These are phyloP conservation scores for Toxostoma redivivum DNA, from an alignment of 2,113 vertebrate species.

Conservation along the genomic window DNA sequence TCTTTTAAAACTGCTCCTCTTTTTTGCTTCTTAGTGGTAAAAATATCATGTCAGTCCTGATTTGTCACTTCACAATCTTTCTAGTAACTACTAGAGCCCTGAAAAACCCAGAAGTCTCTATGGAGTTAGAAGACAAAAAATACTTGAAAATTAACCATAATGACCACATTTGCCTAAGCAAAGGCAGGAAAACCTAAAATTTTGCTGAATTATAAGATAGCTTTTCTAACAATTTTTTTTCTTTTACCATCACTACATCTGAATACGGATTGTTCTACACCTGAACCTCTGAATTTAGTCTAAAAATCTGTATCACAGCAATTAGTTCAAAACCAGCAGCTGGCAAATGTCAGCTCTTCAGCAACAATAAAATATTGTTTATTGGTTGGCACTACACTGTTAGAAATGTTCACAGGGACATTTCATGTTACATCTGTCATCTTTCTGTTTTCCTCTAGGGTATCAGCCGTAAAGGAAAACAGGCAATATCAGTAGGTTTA, in stretches of 20 bases:
- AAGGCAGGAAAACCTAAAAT: background rate
- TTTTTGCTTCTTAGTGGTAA: background rate
- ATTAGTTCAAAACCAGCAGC: background rate
- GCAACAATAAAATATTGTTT: background rate
- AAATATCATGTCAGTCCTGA: background rate
- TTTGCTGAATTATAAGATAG: background rate
- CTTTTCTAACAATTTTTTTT: background rate
- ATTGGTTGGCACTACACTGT: background rate
- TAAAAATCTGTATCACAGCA: background rate
- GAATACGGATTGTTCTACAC: background rate
- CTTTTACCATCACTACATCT: background rate
- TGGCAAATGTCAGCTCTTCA: background rate
- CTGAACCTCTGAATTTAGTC: background rate
- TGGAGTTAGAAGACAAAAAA: background rate
- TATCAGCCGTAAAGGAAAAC: background rate
- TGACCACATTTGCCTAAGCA: background rate
- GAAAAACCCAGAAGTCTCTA: background rate
- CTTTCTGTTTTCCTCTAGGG: background rate
- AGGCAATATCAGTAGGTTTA: background rate
- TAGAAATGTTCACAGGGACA: background rate
- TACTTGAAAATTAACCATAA: background rate
- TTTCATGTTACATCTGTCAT: background rate
- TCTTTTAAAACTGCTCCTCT: background rate
- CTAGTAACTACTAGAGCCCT: background rate
- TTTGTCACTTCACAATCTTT: background rate